Base-by-base conservation (phyloP, 2,113 vertebrate species). In the Paraplagusia blochii region DNA sequence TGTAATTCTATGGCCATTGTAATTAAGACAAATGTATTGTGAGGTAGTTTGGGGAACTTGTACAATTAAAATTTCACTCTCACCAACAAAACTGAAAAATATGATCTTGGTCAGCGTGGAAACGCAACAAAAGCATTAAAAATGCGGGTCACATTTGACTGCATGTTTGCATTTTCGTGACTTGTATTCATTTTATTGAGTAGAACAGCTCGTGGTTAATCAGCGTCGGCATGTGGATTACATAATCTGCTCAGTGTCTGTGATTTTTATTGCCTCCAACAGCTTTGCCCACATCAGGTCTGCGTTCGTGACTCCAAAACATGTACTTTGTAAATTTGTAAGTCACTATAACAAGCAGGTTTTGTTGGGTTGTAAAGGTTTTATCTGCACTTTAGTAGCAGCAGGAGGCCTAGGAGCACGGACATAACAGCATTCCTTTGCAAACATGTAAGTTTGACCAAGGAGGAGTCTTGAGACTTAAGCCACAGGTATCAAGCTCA, bases 351-450 rank as follows among this genome's bases (percentile, higher is more conserved):
- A 77, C 86, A 86, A 90, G 89, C 88, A 89, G 80, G 80, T 87
- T 89, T 88, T 84, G 84, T 89, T 74, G 80, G 72, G 76, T 80
- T 53, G 77, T 91, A 91, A 92, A 91, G 76, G 79, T 89, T 90
- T 91, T 90, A 90, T 88, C 85, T 59, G 80, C 80, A 85, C 89
- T 89, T 88, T 81, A 82, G 66, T 78, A 90, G 72, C 91, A 90
- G 88, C 80, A 29, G 91, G 89, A 88, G 89, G 78, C 69, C 72
- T 71, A 55, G 67, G 79, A 75, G 79, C 55, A 33, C 62, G 70
- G 79, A 88, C 82, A 86, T 66, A 84, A 75, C 79, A 84, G 82
- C 91, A 91, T 91, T 91, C 91, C 88, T 88, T 90, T 87, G 62
- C 54, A 80, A 66, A 80, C 84, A 90, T 89, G 90, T 91, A 85